phyloP scores from a whole-genome alignment of 2,797 vertebrate species.

The Fistularia commersonii region DNA sequence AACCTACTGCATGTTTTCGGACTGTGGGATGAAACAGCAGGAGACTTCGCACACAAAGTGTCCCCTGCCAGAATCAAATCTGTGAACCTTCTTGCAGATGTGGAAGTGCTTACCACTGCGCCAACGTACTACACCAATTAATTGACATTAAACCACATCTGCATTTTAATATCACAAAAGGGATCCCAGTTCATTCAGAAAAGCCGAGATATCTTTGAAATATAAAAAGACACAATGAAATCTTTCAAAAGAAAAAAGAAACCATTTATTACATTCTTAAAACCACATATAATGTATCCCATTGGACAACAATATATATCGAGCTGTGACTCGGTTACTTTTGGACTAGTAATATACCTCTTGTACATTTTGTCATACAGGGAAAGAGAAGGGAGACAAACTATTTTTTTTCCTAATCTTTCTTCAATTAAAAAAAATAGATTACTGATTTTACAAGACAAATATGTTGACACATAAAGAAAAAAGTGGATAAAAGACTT shows the following conservation, averaged over 20 bases:
- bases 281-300: conserved; percentile 76
- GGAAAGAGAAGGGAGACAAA: conserved; percentile 57
- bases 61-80: too few species aligned
- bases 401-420: conserved; percentile 67
- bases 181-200: too few species aligned
- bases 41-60: too few species aligned
- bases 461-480: conserved; percentile 61
- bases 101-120: too few species aligned
- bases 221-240: conserved; percentile 26
- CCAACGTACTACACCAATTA: too few species aligned
- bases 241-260: conserved; percentile 67
- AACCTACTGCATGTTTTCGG: too few species aligned
- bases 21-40: too few species aligned
- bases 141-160: too few species aligned
- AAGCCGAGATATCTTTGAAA: neutral
- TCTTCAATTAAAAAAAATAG: conserved; percentile 81
- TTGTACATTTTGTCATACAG: conserved; percentile 69
- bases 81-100: too few species aligned
- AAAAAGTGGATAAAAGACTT: conserved; percentile 60
- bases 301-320: conserved; percentile 74
- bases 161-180: too few species aligned
- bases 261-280: conserved; percentile 82
- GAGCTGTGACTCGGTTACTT: conserved; percentile 66
- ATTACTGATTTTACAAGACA: conserved; percentile 84
- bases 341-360: conserved; percentile 73